A percentile compares a stretch with the other conserved stretches of the same genome.
These are phyloP conservation scores for Lepisosteus oculatus DNA, from an alignment of 2,113 vertebrate genomes.

Conservation along the genomic window DNA sequence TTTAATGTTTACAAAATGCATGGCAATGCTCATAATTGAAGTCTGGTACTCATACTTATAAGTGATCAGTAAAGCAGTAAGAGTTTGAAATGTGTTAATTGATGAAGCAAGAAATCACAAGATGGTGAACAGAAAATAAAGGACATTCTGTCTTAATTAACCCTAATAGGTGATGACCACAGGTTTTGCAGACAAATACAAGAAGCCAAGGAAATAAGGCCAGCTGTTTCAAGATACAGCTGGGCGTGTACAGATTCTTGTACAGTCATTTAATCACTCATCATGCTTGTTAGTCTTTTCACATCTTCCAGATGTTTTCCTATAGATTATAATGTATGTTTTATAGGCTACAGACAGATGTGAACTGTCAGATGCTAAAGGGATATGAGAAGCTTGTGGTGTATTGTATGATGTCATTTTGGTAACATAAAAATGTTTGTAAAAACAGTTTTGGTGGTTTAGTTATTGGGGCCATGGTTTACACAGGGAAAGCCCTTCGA, in stretches of 20 bases:
- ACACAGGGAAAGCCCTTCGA: conserved; percentile 1
- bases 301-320: conserved; percentile 4
- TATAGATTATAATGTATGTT: not conserved
- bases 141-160: not conserved
- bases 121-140: conserved; percentile 1
- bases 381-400: too few relatives aligned
- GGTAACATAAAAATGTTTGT: not conserved
- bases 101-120: conserved; percentile 4
- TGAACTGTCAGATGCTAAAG: not conserved
- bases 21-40: not conserved
- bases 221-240: not conserved
- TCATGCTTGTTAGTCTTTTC: not conserved
- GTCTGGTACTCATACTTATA: too few relatives aligned
- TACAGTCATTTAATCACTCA: not conserved
- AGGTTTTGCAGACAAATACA: not conserved
- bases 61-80: too few relatives aligned
- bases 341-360: not conserved
- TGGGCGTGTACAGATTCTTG: not conserved
- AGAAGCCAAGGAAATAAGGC: not conserved
- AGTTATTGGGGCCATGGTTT: not conserved
- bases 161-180: not conserved
- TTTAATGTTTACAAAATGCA: conserved; percentile 6
- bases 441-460: not conserved
- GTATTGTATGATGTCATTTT: not conserved
- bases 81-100: not conserved